These are phyloP conservation scores for Monarcha castaneiventris DNA, from an alignment of 2,113 vertebrate species.

Conservation along the genomic window DNA sequence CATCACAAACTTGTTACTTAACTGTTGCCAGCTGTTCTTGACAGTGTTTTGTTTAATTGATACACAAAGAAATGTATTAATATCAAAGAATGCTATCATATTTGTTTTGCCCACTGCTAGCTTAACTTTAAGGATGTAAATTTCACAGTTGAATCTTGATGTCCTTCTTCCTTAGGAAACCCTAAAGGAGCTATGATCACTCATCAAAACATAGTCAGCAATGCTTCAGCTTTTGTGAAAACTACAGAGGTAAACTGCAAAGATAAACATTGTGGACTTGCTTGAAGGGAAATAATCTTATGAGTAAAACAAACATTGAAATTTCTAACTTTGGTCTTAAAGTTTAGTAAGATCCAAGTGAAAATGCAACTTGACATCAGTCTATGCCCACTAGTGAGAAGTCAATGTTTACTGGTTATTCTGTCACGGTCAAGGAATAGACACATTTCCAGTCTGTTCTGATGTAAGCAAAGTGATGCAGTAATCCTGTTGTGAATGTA, in stretches of 20 bases:
- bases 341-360: background rate
- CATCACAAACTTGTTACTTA: background rate
- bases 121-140: background rate
- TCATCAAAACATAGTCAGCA: conserved; percentile 88
- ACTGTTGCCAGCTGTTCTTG: background rate
- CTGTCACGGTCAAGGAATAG: background rate
- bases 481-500: background rate
- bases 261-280: background rate
- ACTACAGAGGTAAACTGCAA: conserved; percentile 84
- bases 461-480: background rate
- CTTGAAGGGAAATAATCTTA: background rate
- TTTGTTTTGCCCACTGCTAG: background rate
- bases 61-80: background rate
- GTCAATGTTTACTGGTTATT: background rate
- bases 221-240: conserved; percentile 88
- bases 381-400: background rate
- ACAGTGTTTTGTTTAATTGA: background rate
- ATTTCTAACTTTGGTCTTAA: background rate
- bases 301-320: background rate
- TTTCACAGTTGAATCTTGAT: background rate
- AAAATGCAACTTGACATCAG: background rate
- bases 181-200: conserved; percentile 94
- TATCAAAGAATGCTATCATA: background rate
- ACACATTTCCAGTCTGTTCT: background rate
- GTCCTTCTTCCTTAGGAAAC: conserved; percentile 78